These are phyloP conservation scores for Graphium colonna DNA, from an alignment of 2,888 invertebrate species.

Conservation along the genomic window DNA sequence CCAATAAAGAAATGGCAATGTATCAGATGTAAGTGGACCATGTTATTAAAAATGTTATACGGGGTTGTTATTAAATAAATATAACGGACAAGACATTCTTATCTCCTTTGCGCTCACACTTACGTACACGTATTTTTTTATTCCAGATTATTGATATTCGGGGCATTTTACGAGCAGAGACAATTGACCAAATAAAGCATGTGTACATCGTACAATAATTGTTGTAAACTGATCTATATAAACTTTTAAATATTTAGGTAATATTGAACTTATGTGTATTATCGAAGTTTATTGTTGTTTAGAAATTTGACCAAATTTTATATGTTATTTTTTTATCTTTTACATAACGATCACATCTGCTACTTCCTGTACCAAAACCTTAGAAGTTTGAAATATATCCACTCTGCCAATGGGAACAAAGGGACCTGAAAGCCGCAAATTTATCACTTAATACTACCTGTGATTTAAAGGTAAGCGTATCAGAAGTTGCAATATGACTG, in stretches of 20 bases:
- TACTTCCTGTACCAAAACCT: slow-evolving; percentile 99
- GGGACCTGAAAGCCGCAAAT: slow-evolving; percentile 99
- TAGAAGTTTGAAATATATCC: slow-evolving; percentile 78
- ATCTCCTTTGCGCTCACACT: slow-evolving; percentile 4
- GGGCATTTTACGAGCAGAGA: slow-evolving; percentile 96
- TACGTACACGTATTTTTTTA: no score
- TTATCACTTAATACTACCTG: slow-evolving; percentile 98
- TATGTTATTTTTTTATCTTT: slow-evolving; percentile 33
- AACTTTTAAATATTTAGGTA: slow-evolving; percentile 99
- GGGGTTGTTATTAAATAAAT: slow-evolving; percentile 11
- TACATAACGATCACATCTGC: slow-evolving; percentile 99
- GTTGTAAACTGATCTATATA: slow-evolving; percentile 99
- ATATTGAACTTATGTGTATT: slow-evolving; percentile 8
- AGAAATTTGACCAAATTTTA: not conserved
- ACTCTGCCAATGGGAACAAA: slow-evolving; percentile 99
- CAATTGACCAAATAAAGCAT: slow-evolving; percentile 99
- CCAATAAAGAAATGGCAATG: not conserved
- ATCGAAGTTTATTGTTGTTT: no score
- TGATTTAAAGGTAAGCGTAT: slow-evolving; percentile 92
- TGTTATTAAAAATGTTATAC: not conserved
- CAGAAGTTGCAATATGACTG: slow-evolving; percentile 15
- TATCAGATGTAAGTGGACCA: not conserved
- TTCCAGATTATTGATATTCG: slow-evolving; percentile 99
- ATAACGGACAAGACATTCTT: slow-evolving; percentile 8
- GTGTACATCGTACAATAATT: slow-evolving; percentile 99